Percentiles rank a stretch among this genome's conserved stretches.
Conservation (phyloP, 2,797 vertebrate species). For the Limosa lapponica region DNA sequence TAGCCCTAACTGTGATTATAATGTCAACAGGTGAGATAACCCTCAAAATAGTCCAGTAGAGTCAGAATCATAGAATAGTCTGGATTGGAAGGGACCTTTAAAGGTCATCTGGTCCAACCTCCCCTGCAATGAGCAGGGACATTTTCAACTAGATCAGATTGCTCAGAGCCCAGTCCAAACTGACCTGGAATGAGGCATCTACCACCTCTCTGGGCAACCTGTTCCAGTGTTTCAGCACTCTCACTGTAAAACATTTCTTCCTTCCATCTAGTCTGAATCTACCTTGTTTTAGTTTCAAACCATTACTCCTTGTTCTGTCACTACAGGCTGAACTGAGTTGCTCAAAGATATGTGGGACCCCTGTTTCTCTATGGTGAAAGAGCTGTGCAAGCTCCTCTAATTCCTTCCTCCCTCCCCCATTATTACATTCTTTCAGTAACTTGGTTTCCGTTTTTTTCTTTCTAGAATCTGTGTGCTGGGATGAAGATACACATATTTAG, state of each 20-base stretch:
- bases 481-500: background rate
- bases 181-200: background rate
- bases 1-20: background rate
- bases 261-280: background rate
- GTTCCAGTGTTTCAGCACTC: background rate
- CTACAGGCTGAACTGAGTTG: background rate
- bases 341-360: background rate
- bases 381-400: background rate
- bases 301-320: rapidly evolving
- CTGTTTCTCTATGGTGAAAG: rapidly evolving
- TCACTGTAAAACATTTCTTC: rapidly evolving
- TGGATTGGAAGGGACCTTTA: background rate
- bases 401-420: background rate
- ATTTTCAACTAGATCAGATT: background rate
- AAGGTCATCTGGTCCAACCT: background rate
- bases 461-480: background rate
- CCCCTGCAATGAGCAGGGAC: background rate
- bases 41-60: background rate
- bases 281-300: background rate
- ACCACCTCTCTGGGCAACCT: background rate
- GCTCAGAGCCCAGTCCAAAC: background rate
- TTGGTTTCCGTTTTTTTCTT: background rate
- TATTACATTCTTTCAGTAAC: background rate
- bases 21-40: background rate
- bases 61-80: background rate